These are phyloP conservation scores for Orestias chungarensis DNA, from an alignment of 2,797 vertebrate genomes.

Conservation along the genomic window DNA sequence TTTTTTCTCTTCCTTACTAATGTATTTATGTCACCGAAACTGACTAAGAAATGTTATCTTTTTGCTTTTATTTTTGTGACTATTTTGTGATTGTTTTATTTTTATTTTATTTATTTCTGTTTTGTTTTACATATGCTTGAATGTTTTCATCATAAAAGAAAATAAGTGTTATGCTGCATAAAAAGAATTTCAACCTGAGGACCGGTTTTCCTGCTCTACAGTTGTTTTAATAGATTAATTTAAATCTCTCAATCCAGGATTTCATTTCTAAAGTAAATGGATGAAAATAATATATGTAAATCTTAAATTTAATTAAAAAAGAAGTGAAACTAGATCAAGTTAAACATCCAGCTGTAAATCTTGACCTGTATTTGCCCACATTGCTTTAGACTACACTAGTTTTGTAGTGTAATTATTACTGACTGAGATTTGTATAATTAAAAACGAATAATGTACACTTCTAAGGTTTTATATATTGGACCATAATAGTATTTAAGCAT, in stretches of 20 bases:
- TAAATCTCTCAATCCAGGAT: no score
- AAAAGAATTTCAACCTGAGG: background rate
- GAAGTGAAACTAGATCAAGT: background rate
- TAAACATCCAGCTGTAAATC: background rate
- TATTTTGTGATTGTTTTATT: no score
- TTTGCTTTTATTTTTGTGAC: conserved; percentile 1
- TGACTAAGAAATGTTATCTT: conserved; percentile 15
- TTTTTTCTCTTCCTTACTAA: conserved; percentile 25
- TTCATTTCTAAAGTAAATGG: background rate
- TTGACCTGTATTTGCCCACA: background rate
- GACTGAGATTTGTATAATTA: background rate
- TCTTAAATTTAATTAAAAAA: background rate
- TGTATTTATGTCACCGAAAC: conserved; percentile 45
- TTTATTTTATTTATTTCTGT: no score
- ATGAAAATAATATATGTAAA: background rate
- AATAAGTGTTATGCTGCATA: background rate
- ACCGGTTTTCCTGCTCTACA: conserved; percentile 1
- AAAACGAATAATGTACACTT: background rate
- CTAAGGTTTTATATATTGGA: background rate
- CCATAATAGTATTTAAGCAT: background rate
- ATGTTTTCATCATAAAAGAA: conserved; percentile 13
- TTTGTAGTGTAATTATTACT: background rate
- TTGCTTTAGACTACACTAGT: no score
- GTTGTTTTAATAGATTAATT: background rate
- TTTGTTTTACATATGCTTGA: conserved; percentile 16